Evolutionary conservation across 1,140 invertebrate genomes (phyloP).

Genomic region (Apolygus lucorum): DNA sequence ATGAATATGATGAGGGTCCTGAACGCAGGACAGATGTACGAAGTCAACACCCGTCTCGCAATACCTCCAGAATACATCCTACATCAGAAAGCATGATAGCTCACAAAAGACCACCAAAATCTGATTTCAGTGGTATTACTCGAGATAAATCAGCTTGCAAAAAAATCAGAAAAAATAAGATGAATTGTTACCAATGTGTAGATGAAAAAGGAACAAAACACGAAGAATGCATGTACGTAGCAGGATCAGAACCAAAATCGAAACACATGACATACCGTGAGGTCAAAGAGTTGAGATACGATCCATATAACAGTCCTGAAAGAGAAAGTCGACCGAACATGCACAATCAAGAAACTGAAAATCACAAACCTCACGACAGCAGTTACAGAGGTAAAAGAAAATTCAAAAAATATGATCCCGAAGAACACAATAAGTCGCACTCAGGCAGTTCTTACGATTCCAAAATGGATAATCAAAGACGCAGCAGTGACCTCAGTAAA

Average conservation of each 20-base stretch:
- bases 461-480: background rate
- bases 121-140: too few species aligned
- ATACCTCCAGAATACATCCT: background rate
- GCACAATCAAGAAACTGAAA: too few species aligned
- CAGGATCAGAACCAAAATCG: conserved; percentile 38
- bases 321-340: background rate
- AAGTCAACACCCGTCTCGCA: background rate
- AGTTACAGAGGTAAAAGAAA: conserved; percentile 14
- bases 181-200: conserved; percentile 62
- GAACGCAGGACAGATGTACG: background rate
- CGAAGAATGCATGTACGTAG: conserved; percentile 66
- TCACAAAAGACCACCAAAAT: background rate
- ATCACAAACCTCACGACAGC: background rate
- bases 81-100: background rate
- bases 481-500: background rate
- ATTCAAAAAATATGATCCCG: conserved; percentile 17
- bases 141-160: too few species aligned
- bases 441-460: background rate
- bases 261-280: conserved; percentile 33
- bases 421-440: conserved; percentile 13
- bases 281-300: conserved; percentile 28
- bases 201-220: conserved; percentile 56
- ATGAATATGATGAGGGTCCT: conserved; percentile 25
- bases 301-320: conserved; percentile 3
- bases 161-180: conserved; percentile 55